phyloP scores from a whole-genome alignment of 2,888 invertebrate species.

The Hoplodrina blanda region DNA sequence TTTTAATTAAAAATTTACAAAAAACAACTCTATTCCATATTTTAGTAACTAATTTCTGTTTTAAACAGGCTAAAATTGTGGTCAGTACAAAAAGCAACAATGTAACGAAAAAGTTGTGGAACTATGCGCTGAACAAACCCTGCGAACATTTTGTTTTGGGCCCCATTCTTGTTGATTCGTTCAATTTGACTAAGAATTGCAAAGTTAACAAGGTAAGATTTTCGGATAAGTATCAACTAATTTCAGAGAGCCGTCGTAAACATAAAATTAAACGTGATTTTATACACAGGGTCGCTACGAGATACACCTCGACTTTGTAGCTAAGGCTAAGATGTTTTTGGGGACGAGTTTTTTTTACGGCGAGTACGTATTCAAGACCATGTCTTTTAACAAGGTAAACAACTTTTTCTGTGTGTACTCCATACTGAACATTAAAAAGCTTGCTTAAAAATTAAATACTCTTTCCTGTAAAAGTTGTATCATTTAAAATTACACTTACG shows the following conservation, averaged over 20 bases:
- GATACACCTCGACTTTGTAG: conserved; percentile 75
- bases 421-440: conserved; percentile 65
- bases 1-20: conserved; percentile 44
- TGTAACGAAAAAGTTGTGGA: conserved; percentile 77
- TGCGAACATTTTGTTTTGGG: conserved; percentile 86
- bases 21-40: conserved; percentile 25
- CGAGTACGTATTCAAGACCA: conserved; percentile 77
- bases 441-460: conserved; percentile 18
- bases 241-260: conserved; percentile 34
- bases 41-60: conserved; percentile 54
- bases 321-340: conserved; percentile 75
- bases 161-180: conserved; percentile 75
- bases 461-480: conserved; percentile 10
- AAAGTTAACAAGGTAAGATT: conserved; percentile 79
- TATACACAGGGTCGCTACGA: conserved; percentile 81
- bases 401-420: conserved; percentile 80
- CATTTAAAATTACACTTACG: conserved; percentile 6
- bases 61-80: conserved; percentile 77
- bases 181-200: conserved; percentile 79
- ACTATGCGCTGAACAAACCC: conserved; percentile 79
- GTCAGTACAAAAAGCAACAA: conserved; percentile 75
- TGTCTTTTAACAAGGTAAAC: conserved; percentile 75
- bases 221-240: conserved; percentile 42
- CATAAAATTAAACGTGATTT: conserved; percentile 57
- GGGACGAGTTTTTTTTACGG: conserved; percentile 84